Evolutionary conservation across 2,113 vertebrate genomes (phyloP).

Genomic region (Caranx melampygus): DNA sequence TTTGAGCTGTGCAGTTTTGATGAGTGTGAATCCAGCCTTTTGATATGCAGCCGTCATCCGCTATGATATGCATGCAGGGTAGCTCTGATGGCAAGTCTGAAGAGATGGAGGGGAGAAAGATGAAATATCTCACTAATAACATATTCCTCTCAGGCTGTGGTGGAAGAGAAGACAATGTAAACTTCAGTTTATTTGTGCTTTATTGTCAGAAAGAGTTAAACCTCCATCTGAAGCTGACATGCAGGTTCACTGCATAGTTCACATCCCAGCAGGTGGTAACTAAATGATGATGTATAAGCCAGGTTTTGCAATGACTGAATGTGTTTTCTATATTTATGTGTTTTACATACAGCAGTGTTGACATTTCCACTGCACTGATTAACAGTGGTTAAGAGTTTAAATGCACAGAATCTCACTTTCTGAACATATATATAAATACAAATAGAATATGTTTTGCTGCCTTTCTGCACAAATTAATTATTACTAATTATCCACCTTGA

Average conservation of each 20-base stretch:
- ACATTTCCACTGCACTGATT: too few relatives aligned
- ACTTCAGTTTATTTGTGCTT: conserved; percentile 12
- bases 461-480: too few relatives aligned
- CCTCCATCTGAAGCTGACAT: conserved; percentile 4
- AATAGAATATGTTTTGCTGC: too few relatives aligned
- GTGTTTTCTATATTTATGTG: too few relatives aligned
- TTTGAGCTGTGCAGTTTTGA: conserved; percentile 49
- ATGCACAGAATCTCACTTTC: not conserved
- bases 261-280: not conserved
- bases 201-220: conserved; percentile 33
- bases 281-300: not conserved
- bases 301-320: conserved; percentile 5
- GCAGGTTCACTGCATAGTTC: not conserved
- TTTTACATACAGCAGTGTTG: not conserved
- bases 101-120: conserved; percentile 36
- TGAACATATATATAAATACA: too few relatives aligned
- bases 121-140: conserved; percentile 58
- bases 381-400: not conserved
- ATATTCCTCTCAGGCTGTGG: conserved; percentile 10
- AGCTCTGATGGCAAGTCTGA: conserved; percentile 45
- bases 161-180: conserved; percentile 22
- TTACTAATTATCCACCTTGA: not conserved
- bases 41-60: conserved; percentile 63
- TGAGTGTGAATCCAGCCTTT: conserved; percentile 53
- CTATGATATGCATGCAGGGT: conserved; percentile 31